Percentiles rank a stretch among this genome's conserved stretches.
These are phyloP conservation scores for Rhabdornis inornatus DNA, from an alignment of 2,113 vertebrate genomes.

Conservation along the genomic window DNA sequence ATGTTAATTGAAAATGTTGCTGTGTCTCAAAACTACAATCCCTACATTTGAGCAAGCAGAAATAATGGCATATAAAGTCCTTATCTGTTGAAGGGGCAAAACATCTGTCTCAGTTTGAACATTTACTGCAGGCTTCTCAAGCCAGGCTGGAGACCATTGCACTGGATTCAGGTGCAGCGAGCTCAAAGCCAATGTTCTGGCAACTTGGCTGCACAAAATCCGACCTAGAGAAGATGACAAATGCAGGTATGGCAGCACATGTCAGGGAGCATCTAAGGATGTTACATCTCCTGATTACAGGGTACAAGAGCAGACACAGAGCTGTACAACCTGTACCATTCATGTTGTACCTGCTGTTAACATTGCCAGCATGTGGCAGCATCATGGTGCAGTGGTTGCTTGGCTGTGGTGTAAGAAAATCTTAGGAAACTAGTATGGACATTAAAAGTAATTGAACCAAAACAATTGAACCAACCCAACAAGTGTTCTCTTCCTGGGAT, in stretches of 20 bases:
- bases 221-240: neutral
- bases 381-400: fast-evolving
- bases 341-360: fast-evolving
- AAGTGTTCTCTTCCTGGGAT: neutral
- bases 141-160: neutral
- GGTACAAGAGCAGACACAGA: neutral
- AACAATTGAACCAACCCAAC: neutral
- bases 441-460: neutral
- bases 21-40: neutral
- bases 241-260: fast-evolving
- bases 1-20: neutral
- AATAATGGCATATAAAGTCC: neutral
- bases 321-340: fast-evolving
- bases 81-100: neutral
- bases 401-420: neutral
- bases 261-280: neutral
- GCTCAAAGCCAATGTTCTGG: neutral
- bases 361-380: neutral
- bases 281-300: fast-evolving
- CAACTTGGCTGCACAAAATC: neutral
- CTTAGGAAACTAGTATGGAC: neutral
- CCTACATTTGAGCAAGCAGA: neutral
- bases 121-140: neutral
- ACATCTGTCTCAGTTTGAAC: neutral
- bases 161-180: neutral